These are phyloP conservation scores for Varanus salvator DNA, from an alignment of 2,113 vertebrate species.

Conservation along the genomic window DNA sequence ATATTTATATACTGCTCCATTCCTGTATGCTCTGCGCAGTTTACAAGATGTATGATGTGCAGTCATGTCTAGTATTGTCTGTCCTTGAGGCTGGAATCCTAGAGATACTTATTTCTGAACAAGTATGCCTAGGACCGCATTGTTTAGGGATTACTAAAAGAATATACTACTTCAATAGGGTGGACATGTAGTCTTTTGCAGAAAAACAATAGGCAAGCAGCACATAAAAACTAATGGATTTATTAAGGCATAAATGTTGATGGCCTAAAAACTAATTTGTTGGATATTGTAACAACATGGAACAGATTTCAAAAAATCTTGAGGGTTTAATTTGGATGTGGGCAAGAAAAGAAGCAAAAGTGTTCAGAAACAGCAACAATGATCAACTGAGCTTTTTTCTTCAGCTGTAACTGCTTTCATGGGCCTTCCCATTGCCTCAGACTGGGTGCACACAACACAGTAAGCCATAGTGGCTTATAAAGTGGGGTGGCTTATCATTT, in stretches of 20 bases:
- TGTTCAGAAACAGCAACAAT: no score
- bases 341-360: no score
- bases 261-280: neutral
- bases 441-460: no score
- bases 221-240: neutral
- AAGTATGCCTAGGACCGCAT: neutral
- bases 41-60: neutral
- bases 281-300: neutral
- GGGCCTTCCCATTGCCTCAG: no score
- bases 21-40: no score
- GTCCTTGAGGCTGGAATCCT: neutral
- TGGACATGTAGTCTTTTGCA: neutral
- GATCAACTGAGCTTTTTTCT: no score
- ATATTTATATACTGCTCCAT: no score
- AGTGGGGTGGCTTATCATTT: no score
- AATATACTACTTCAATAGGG: neutral
- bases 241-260: neutral
- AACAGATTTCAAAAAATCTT: neutral
- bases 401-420: neutral
- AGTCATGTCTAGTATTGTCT: neutral
- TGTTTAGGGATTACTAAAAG: neutral
- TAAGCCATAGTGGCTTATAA: no score
- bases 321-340: neutral
- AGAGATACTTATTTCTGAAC: neutral
- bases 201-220: neutral